These are phyloP conservation scores for Ips nitidus DNA, from an alignment of 1,140 invertebrate genomes.

Conservation along the genomic window DNA sequence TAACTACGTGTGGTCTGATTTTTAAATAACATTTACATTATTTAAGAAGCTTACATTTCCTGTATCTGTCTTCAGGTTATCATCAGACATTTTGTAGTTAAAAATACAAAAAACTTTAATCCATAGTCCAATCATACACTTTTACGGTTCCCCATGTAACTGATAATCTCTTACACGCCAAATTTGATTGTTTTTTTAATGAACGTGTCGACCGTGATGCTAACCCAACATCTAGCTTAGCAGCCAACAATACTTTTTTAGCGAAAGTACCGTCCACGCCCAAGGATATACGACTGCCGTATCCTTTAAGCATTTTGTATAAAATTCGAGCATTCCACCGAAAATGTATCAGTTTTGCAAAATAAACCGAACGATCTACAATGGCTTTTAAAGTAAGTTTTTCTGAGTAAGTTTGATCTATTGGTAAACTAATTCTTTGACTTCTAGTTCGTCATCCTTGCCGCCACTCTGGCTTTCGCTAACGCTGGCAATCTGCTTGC, in stretches of 20 bases:
- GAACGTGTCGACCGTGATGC: constrained; percentile 26
- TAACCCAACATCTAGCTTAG: neutral
- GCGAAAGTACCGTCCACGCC: constrained; percentile 30
- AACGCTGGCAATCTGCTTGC: constrained; percentile 45
- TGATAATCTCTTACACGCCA: too few relatives aligned
- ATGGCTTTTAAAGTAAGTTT: constrained; percentile 26
- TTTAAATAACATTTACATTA: too few relatives aligned
- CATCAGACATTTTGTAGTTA: too few relatives aligned
- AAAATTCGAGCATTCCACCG: constrained; percentile 5
- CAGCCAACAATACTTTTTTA: constrained; percentile 8
- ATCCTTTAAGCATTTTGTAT: constrained; percentile 24
- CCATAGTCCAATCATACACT: too few relatives aligned
- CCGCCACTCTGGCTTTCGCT: constrained; percentile 44
- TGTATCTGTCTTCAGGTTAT: too few relatives aligned
- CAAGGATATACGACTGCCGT: constrained; percentile 18
- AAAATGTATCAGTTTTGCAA: constrained; percentile 25
- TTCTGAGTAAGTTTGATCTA: neutral
- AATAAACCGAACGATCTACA: constrained; percentile 21
- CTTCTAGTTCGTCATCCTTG: constrained; percentile 43
- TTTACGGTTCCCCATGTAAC: too few relatives aligned
- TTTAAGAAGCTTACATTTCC: too few relatives aligned
- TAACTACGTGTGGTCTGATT: too few relatives aligned
- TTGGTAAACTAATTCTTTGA: neutral
- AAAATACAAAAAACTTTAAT: too few relatives aligned
- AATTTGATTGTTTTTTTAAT: neutral